Base-by-base conservation (phyloP, 1,140 invertebrate species). In the Anagrus nilaparvatae region DNA sequence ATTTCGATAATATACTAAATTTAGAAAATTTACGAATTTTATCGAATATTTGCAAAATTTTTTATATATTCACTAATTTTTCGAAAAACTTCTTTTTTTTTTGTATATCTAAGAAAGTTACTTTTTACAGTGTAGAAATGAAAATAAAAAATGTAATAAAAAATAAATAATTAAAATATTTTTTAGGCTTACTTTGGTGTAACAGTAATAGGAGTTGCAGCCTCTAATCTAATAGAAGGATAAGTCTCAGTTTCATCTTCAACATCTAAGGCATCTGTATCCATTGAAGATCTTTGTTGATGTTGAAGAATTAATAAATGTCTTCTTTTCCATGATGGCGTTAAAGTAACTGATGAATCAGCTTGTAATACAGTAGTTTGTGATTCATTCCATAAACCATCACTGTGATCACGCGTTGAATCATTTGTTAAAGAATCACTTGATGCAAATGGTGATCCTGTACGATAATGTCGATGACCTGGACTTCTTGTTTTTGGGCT, bases 351-450 rank as follows among this genome's bases (percentile, higher is more conserved):
- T 23, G 77, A 59, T 4, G 79, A 79, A 56, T 82, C 82, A 1
- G 78, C 77, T 59, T 84, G 84, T 19, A 87, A 66, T 12, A 87
- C 82, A 2, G 84, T 88, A 1, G 81, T 80, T 65, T 87, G 84
- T 12, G 84, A 87, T 67, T 87, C 84, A 63, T 87, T 88, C 84
- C 84, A 88, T 53, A 84, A 79, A 24, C 82, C 82, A 59, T 87
- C 84, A 24, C 83, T 87, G 58, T 87, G 83, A 59, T 87, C 84
- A 55, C 81, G 77, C 30, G 78, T 81, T 19, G 74, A 66, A 57
- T 85, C 82, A 47, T 82, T 82, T 12, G 79, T 77, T 45, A 87
- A 59, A 8, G 84, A 87, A 61, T 87, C 84, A 53, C 77, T 84
- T 19, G 84, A 87, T 20, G 80, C 82, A 62, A 83, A 86, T 13